Evolutionary conservation across 2,888 invertebrate genomes (phyloP), one percentile per base, ranked within the genome.

Genomic region (Ypsolopha scabrella): DNA sequence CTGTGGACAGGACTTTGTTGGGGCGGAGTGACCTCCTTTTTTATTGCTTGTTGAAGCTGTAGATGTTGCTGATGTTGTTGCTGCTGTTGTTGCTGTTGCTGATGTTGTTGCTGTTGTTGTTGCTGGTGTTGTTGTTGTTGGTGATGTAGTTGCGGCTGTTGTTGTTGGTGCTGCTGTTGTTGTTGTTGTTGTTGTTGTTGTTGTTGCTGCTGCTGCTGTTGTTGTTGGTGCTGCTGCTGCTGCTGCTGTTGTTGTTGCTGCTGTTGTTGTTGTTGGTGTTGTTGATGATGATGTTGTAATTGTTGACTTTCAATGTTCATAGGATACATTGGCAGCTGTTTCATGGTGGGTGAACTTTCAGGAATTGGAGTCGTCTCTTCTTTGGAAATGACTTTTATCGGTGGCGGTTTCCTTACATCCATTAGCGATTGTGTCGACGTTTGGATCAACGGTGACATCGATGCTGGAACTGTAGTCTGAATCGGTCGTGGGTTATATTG

Each of bases 21-120:
- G 0, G 87, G 81, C 0, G 74, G 80, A 3, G 70, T 63, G 1
- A 86, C 77, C 73, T 90, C 90, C 59, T 89, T 90, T 62, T 90
- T 90, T 44, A 89, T 86, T 41, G 71, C 66, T 60, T 43, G 13
- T 43, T 14, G 6, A 43, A 9, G 13, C 43, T 47, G 47, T 45
- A 33, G 45, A 24, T 34, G 45, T 6, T 33, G 24, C 45, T 82
- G 80, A 54, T 81, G 82, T 11, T 79, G 59, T 53, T 80, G 81
- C 53, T 79, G 85, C 1, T n/a, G 11, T 7, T 39, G 38, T 9
- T 34, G 39, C 9, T 48, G 39, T 45, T 45, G 45, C 34, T 34
- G 45, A 1, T 33, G 24, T 33, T 82, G 80, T 53, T 81, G 82
- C 13, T 79, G 59, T 53, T 80, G 81, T 54, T 79, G 85, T 1